These are phyloP conservation scores for Nasonia vitripennis DNA, from an alignment of 1,140 invertebrate species.

Conservation along the genomic window DNA sequence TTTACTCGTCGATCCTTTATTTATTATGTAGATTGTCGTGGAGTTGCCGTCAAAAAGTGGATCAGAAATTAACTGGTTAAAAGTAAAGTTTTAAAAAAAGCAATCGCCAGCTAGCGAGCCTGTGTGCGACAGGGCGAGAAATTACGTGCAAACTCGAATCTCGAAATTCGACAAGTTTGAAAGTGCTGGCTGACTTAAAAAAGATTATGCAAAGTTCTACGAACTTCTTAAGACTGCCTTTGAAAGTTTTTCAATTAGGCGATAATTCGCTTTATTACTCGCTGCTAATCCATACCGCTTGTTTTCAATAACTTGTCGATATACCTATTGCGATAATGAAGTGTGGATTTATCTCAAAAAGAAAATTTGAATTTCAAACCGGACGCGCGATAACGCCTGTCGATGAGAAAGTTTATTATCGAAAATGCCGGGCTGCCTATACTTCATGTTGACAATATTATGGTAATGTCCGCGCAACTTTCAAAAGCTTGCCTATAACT, in stretches of 20 bases:
- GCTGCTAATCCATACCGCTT: not conserved
- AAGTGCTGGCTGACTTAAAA: not conserved
- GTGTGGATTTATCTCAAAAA: not conserved
- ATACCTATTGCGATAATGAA: not conserved
- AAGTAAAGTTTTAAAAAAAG: not conserved
- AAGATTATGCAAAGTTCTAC: not conserved
- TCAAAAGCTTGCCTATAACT: not conserved
- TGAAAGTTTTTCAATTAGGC: not conserved
- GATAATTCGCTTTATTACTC: not conserved
- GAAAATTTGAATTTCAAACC: not conserved
- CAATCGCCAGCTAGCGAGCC: not conserved
- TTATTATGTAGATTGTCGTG: too few species aligned
- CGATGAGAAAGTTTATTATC: not conserved
- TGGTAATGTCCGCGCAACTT: not conserved
- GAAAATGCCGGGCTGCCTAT: not conserved
- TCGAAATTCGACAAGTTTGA: not conserved
- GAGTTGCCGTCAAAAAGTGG: not conserved
- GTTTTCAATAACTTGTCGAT: not conserved
- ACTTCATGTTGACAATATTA: constrained; percentile 4
- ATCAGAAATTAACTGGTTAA: not conserved
- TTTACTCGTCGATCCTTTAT: not conserved
- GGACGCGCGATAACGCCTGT: not conserved
- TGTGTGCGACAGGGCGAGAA: not conserved
- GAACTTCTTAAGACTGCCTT: not conserved
- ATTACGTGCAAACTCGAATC: not conserved